These are phyloP conservation scores for Drosophila buzzatii DNA, from an alignment of 2,888 invertebrate genomes.

Conservation along the genomic window DNA sequence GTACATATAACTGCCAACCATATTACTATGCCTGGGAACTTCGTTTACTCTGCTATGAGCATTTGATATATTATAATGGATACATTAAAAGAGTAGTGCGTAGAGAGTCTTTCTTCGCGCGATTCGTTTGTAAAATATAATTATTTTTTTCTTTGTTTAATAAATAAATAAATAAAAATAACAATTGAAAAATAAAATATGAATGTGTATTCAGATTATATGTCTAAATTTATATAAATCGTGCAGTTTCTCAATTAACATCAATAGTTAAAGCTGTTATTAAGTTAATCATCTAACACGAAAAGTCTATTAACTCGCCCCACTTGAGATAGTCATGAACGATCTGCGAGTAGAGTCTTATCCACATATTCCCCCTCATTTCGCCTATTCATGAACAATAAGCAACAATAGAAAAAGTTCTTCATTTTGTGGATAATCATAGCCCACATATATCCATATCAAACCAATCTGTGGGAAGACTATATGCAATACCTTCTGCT, in stretches of 20 bases:
- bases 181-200: not conserved
- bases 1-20: slow-evolving; percentile 6
- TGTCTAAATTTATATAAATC: not conserved
- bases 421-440: slow-evolving; percentile 29
- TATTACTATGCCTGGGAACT: slow-evolving; percentile 38
- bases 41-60: not conserved
- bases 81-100: slow-evolving; percentile 12
- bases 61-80: slow-evolving; percentile 5
- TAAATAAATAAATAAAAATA: too few relatives aligned
- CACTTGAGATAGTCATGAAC: slow-evolving; percentile 16
- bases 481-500: slow-evolving; percentile 44
- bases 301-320: slow-evolving; percentile 24
- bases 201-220: not conserved
- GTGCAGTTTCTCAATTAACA: not conserved
- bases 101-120: not conserved
- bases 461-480: slow-evolving; percentile 2
- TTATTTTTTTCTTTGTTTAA: too few relatives aligned
- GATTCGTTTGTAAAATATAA: not conserved
- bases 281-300: slow-evolving; percentile 10
- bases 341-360: slow-evolving; percentile 23
- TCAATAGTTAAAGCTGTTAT: slow-evolving; percentile 7
- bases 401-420: slow-evolving; percentile 39
- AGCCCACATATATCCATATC: slow-evolving; percentile 26
- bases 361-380: slow-evolving; percentile 20
- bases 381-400: slow-evolving; percentile 15